Evolutionary conservation across 2,888 invertebrate genomes (phyloP).

Genomic region (Galeopsomyia nigrocyanea): DNA sequence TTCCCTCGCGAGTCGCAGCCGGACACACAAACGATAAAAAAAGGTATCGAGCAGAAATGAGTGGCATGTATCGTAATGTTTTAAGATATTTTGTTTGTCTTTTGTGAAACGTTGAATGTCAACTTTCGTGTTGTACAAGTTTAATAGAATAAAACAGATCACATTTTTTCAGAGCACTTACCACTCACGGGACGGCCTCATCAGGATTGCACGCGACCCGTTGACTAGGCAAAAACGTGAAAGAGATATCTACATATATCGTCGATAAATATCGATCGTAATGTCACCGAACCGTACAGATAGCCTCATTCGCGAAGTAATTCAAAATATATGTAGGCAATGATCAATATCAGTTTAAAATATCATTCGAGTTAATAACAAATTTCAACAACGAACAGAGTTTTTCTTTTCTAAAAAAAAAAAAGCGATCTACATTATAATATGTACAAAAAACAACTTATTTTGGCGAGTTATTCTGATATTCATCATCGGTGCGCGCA

Average conservation of each 20-base stretch:
- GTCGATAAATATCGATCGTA: slow-evolving; percentile 49
- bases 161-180: slow-evolving; percentile 55
- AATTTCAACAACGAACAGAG: neutral
- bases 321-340: slow-evolving; percentile 14
- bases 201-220: slow-evolving; percentile 58
- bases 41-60: slow-evolving; percentile 53
- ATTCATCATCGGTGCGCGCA: no score
- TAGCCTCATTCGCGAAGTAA: slow-evolving; percentile 18
- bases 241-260: slow-evolving; percentile 49
- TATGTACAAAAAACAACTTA: neutral
- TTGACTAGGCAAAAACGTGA: slow-evolving; percentile 62
- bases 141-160: slow-evolving; percentile 52
- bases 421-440: neutral
- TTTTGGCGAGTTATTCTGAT: neutral
- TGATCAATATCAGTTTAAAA: neutral
- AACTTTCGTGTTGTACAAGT: slow-evolving; percentile 40
- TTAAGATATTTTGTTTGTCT: no score
- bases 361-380: neutral
- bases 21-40: slow-evolving; percentile 52
- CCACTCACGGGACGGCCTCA: slow-evolving; percentile 54
- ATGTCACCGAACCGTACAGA: slow-evolving; percentile 36
- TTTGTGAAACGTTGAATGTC: slow-evolving; percentile 18
- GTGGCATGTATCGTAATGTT: slow-evolving; percentile 12
- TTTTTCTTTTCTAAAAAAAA: neutral
- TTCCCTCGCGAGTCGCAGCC: slow-evolving; percentile 53